Percentiles rank a stretch among this genome's conserved stretches.
Evolutionary conservation across 1,140 invertebrate genomes (phyloP).

Genomic region (Heliconius congener): DNA sequence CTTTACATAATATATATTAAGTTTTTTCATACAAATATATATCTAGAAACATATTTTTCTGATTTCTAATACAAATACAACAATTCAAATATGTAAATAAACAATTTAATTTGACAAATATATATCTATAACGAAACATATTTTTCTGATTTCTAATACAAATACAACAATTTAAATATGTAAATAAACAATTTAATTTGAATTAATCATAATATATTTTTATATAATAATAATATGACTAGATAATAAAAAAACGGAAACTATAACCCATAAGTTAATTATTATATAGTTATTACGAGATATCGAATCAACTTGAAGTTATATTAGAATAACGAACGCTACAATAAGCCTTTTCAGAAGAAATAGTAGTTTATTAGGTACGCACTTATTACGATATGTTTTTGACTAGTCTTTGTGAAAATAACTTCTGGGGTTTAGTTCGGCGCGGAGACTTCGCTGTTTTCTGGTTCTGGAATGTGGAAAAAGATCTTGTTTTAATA

Average conservation of each 20-base stretch:
- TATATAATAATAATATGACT: neutral
- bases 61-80: neutral
- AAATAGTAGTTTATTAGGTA: constrained; percentile 12
- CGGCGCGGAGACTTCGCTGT: constrained; percentile 47
- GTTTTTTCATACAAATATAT: neutral
- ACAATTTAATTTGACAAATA: neutral
- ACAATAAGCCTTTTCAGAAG: constrained; percentile 53
- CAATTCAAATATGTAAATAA: neutral
- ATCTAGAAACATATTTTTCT: neutral
- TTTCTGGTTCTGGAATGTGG: constrained; percentile 55
- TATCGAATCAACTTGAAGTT: constrained; percentile 11
- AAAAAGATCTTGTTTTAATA: neutral
- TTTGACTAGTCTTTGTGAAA: constrained; percentile 44
- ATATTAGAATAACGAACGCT: constrained; percentile 43
- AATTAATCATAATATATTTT: neutral
- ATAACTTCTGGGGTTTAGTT: constrained; percentile 46
- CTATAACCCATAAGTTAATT: neutral
- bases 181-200: neutral
- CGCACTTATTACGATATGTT: constrained; percentile 35
- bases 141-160: neutral
- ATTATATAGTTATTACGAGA: neutral
- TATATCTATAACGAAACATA: neutral
- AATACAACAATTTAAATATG: neutral
- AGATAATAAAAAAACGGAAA: neutral
- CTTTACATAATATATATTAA: constrained; percentile 7